phyloP scores from a whole-genome alignment of 2,888 invertebrate species.

The Coelinius sp. region DNA sequence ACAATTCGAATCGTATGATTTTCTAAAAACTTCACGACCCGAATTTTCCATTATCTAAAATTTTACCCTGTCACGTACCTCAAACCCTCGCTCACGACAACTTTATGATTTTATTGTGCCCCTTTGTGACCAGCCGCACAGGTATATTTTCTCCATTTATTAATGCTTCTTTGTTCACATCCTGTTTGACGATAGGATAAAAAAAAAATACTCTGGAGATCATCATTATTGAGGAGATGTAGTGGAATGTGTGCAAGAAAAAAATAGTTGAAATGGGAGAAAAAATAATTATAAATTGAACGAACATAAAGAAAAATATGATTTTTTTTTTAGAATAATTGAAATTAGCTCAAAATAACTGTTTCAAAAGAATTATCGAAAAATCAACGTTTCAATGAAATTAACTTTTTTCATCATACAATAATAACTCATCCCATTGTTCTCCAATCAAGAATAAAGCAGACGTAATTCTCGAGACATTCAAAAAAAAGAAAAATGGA shows the following conservation, averaged over 20 bases:
- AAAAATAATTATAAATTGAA: slow-evolving; percentile 12
- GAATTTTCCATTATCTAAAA: slow-evolving; percentile 11
- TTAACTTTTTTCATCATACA: background rate
- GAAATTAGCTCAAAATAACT: too few species aligned
- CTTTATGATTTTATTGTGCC: slow-evolving; percentile 65
- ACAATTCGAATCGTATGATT: background rate
- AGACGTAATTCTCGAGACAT: background rate
- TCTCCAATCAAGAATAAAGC: background rate
- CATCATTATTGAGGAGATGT: slow-evolving; percentile 20
- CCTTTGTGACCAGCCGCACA: slow-evolving; percentile 48
- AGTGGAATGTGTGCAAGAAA: slow-evolving; percentile 28
- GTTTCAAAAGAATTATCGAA: too few species aligned
- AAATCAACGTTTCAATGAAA: background rate
- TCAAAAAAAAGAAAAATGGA: slow-evolving; percentile 16
- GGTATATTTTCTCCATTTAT: slow-evolving; percentile 36
- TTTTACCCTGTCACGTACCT: slow-evolving; percentile 10
- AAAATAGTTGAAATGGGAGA: slow-evolving; percentile 25
- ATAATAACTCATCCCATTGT: background rate
- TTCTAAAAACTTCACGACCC: background rate
- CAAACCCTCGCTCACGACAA: slow-evolving; percentile 54
- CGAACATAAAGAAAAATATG: background rate
- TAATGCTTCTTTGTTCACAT: slow-evolving; percentile 55
- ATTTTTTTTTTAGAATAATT: too few species aligned
- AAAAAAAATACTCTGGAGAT: slow-evolving; percentile 13
- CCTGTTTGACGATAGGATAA: slow-evolving; percentile 18